A percentile compares a stretch with the other conserved stretches of the same genome.
These are phyloP conservation scores for Trachurus trachurus DNA, from an alignment of 2,797 vertebrate genomes.

Conservation along the genomic window DNA sequence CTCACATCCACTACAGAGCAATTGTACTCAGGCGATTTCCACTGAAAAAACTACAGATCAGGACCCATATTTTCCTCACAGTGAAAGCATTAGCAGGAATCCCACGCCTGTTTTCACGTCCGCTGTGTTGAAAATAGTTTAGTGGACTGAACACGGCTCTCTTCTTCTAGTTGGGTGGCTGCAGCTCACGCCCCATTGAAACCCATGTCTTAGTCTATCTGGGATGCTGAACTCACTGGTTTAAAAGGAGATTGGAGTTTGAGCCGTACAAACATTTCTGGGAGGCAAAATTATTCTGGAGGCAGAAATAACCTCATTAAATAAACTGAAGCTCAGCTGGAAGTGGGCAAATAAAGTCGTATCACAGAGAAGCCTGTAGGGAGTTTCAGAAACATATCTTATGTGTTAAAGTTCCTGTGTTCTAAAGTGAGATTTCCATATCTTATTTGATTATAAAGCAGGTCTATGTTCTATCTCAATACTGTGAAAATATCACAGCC, in stretches of 20 bases:
- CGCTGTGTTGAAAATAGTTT: slow-evolving; percentile 36
- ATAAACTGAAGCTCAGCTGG: slow-evolving; percentile 37
- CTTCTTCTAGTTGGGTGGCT: slow-evolving; percentile 55
- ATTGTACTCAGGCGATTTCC: slow-evolving; percentile 39
- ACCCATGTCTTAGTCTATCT: slow-evolving; percentile 15
- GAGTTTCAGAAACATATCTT: background rate
- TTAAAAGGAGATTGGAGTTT: slow-evolving; percentile 54
- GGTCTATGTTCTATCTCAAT: no score
- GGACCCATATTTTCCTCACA: slow-evolving; percentile 37
- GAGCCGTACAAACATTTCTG: slow-evolving; percentile 62
- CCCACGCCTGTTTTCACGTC: slow-evolving; percentile 32
- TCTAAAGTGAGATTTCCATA: no score
- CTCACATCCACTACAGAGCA: slow-evolving; percentile 39
- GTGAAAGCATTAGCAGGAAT: slow-evolving; percentile 40
- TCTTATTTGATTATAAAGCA: no score
- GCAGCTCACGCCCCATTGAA: slow-evolving; percentile 48
- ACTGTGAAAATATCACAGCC: no score
- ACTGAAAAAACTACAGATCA: slow-evolving; percentile 35
- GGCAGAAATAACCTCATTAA: slow-evolving; percentile 67
- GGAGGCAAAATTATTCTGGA: slow-evolving; percentile 52
- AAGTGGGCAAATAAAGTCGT: slow-evolving; percentile 6
- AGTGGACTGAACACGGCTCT: slow-evolving; percentile 37
- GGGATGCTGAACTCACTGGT: slow-evolving; percentile 39
- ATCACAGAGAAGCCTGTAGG: slow-evolving; percentile 11
- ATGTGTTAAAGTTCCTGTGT: no score